phyloP scores from a whole-genome alignment of 2,888 invertebrate genomes.

The Drosophila atripex region DNA sequence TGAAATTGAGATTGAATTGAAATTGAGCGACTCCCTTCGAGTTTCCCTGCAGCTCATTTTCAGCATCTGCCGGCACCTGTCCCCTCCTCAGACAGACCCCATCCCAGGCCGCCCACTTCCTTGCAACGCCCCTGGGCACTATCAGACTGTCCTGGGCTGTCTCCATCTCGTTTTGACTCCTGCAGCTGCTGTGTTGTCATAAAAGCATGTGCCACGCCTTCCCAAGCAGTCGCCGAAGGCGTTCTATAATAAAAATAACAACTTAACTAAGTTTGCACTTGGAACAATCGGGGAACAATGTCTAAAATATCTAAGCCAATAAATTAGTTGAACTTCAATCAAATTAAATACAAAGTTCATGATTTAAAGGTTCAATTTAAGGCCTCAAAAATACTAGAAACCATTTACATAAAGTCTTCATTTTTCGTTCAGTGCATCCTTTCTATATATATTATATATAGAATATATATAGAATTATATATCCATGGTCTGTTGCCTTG shows the following conservation, averaged over 20 bases:
- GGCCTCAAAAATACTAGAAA: background rate
- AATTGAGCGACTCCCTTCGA: background rate
- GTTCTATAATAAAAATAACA: constrained; percentile 70
- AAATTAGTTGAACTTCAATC: too few relatives aligned
- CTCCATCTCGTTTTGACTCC: constrained; percentile 12
- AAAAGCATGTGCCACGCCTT: constrained; percentile 51
- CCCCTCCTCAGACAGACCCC: background rate
- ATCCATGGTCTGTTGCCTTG: constrained; percentile 48
- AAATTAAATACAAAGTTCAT: too few relatives aligned
- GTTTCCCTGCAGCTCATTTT: constrained; percentile 8
- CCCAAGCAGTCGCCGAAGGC: constrained; percentile 47
- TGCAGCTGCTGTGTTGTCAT: constrained; percentile 57
- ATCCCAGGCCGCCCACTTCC: background rate
- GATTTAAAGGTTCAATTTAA: too few relatives aligned
- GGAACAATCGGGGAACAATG: background rate
- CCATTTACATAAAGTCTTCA: too few relatives aligned
- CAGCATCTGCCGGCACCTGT: constrained; percentile 5
- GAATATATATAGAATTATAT: background rate
- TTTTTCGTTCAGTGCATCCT: background rate
- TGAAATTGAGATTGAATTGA: too few relatives aligned
- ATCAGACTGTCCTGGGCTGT: constrained; percentile 41
- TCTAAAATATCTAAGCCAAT: too few relatives aligned
- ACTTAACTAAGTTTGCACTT: constrained; percentile 63
- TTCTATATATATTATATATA: background rate
- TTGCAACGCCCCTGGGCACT: constrained; percentile 25